Percentiles rank a stretch among this genome's conserved stretches.
Evolutionary conservation across 2,888 invertebrate species (phyloP).

Genomic region (Andrena chrysosceles): DNA sequence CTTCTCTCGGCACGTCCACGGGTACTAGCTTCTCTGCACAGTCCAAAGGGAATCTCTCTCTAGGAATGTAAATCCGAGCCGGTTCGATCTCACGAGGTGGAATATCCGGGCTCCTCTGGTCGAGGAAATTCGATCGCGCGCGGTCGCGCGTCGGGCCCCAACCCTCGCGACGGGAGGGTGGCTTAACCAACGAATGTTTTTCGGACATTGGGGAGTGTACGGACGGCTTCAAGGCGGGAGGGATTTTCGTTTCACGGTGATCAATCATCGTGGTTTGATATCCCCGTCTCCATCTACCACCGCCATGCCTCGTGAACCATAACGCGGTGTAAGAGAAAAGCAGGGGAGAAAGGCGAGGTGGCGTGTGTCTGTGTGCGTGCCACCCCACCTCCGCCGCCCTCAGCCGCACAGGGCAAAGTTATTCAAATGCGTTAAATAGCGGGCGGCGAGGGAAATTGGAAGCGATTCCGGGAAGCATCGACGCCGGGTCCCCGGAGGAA

Average conservation of each 20-base stretch:
- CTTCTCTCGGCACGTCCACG: neutral
- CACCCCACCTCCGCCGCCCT: neutral
- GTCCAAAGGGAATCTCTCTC: conserved; percentile 18
- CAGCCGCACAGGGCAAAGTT: conserved; percentile 37
- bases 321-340: conserved; percentile 60
- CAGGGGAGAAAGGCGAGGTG: conserved; percentile 18
- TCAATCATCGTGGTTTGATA: conserved; percentile 72
- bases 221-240: conserved; percentile 51
- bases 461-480: conserved; percentile 51
- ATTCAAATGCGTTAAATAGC: conserved; percentile 69
- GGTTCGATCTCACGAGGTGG: conserved; percentile 23
- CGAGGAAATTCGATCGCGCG: conserved; percentile 39
- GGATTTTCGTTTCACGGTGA: conserved; percentile 64
- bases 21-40: conserved; percentile 1
- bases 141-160: conserved; percentile 25
- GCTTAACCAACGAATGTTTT: conserved; percentile 76
- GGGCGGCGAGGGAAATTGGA: conserved; percentile 59
- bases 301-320: conserved; percentile 84
- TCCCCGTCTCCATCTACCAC: conserved; percentile 75
- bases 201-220: conserved; percentile 79
- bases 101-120: conserved; percentile 27
- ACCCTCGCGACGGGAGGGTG: conserved; percentile 57
- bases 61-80: conserved; percentile 33
- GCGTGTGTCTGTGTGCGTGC: neutral
- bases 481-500: conserved; percentile 47